Conservation (phyloP, 2,888 invertebrate species). For the Thecophora atra region DNA sequence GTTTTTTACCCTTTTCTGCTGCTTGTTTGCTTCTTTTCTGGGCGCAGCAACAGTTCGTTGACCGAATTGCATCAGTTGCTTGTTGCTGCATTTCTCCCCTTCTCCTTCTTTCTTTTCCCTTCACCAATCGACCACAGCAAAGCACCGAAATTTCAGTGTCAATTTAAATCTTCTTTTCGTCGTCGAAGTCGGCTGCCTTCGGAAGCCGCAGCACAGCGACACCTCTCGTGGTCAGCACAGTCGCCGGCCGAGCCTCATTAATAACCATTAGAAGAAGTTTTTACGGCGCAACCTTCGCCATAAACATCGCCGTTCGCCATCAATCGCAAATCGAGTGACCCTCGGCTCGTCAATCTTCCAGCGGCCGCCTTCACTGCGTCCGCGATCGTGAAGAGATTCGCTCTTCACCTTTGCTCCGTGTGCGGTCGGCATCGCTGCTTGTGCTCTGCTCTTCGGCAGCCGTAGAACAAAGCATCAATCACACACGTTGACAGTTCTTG, state of each 20-base stretch:
- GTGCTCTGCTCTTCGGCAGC: conserved; percentile 1
- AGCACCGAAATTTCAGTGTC: neutral
- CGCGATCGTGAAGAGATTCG: neutral
- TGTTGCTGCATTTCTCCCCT: neutral
- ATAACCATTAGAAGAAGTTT: conserved; percentile 42
- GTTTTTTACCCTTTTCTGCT: neutral
- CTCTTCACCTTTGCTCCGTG: too few species aligned
- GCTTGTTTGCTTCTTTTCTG: neutral
- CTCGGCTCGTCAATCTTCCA: conserved; percentile 42
- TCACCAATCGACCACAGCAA: neutral
- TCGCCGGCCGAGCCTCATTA: conserved; percentile 24
- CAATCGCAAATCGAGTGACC: conserved; percentile 36
- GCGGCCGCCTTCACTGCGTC: conserved; percentile 1
- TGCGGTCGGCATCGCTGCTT: neutral
- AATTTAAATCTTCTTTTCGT: neutral
- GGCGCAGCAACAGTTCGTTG: neutral
- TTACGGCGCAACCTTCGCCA: conserved; percentile 42
- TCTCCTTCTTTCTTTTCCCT: too few species aligned
- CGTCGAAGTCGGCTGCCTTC: conserved; percentile 42
- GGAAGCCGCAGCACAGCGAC: conserved; percentile 49
- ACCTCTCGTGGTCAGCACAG: neutral
- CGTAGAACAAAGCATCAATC: conserved; percentile 48
- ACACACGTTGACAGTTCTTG: conserved; percentile 45
- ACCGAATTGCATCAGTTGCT: neutral
- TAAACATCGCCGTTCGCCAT: conserved; percentile 36